Conservation (phyloP, 2,797 vertebrate species). For the Todus mexicanus region DNA sequence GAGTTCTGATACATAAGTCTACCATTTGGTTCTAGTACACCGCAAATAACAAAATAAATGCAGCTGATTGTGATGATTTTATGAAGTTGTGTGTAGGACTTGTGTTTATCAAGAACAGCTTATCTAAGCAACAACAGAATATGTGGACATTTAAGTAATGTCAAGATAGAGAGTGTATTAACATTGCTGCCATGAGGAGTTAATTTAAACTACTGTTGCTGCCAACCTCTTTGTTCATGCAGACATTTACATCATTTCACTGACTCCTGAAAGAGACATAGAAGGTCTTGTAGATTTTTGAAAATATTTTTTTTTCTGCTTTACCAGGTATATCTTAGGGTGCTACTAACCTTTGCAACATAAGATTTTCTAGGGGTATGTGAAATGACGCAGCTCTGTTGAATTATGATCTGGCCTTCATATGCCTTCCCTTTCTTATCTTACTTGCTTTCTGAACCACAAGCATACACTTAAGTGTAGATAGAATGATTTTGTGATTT, state of each 20-base stretch:
- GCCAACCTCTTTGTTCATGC: not conserved
- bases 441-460: not conserved
- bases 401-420: not conserved
- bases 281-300: not conserved
- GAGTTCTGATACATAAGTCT: not conserved
- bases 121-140: not conserved
- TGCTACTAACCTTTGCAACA: not conserved
- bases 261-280: not conserved
- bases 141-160: not conserved
- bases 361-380: not conserved
- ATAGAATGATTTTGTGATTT: not conserved
- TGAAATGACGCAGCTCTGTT: not conserved
- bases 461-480: not conserved
- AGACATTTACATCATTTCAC: not conserved
- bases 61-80: not conserved
- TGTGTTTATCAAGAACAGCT: not conserved
- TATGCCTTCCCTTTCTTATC: not conserved
- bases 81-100: not conserved
- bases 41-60: not conserved
- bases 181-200: not conserved
- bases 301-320: not conserved
- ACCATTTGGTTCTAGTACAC: not conserved
- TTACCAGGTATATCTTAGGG: not conserved
- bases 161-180: not conserved
- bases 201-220: not conserved